Evolutionary conservation across 2,113 vertebrate genomes (phyloP).

Genomic region (Oenanthe melanoleuca): DNA sequence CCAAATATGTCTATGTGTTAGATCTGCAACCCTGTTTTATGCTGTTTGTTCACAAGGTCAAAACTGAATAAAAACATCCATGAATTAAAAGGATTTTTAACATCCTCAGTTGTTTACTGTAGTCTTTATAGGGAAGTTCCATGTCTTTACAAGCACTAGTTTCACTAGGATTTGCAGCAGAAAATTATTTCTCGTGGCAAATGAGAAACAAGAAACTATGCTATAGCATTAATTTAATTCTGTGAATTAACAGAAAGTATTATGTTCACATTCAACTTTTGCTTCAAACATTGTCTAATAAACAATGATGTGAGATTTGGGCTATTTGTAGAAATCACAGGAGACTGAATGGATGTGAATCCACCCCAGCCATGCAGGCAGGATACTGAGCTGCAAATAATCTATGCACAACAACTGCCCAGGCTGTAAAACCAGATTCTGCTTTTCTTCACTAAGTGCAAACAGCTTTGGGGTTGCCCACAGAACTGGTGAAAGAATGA

Average conservation of each 20-base stretch:
- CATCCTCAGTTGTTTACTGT: neutral
- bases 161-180: neutral
- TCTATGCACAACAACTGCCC: neutral
- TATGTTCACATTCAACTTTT: rapidly evolving
- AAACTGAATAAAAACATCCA: neutral
- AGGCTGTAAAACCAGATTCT: neutral
- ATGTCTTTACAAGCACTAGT: neutral
- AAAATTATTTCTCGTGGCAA: neutral
- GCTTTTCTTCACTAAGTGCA: neutral
- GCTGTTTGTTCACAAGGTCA: neutral
- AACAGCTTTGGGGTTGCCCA: neutral
- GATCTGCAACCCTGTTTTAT: neutral
- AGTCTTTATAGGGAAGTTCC: neutral
- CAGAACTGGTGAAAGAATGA: neutral
- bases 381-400: neutral
- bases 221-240: neutral
- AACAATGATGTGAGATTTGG: neutral
- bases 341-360: neutral
- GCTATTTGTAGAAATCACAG: neutral
- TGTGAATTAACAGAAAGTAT: neutral
- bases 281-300: neutral
- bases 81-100: neutral
- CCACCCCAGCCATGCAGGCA: neutral
- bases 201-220: neutral
- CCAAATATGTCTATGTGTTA: neutral